Base-by-base conservation (phyloP, 2,888 invertebrate genomes). In the Anthophora plumipes region DNA sequence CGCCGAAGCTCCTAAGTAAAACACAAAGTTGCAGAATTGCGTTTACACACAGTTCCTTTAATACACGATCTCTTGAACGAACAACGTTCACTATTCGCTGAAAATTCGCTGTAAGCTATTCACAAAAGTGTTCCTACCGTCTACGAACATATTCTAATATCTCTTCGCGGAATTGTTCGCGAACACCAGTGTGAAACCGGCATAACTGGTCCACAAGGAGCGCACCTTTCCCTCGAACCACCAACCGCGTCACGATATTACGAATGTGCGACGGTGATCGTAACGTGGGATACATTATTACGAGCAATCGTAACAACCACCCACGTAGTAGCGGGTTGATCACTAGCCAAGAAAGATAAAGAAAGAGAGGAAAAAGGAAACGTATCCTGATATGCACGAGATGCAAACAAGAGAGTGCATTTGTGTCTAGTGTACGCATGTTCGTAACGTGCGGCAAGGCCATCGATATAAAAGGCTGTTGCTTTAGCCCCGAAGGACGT, bases 371-470 rank as follows among this genome's bases (percentile, higher is more conserved):
- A 71, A 48, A 76, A 60, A 48, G 48, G 48, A 79, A 77, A 82
- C 60, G 50, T 63, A 66, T 46, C 57, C 50, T 57, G 55, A 52
- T 73, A 64, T 67, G 41, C 31, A 31, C 57, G 31, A 25, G 70
- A 77, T 57, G 66, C 68, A 74, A 84, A 80, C 76, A 79, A n/a
- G 84, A 73, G 54, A 71, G 68, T 57, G 78, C 69, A 73, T 77
- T 75, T 84, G 77, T 67, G 12, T 41, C 75, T n/a, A n/a, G 70
- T 61, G 73, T 61, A 67, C 69, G 55, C 52, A 57, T 54, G 43
- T 83, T 67, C 66, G 61, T n/a, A n/a, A n/a, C n/a, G n/a, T n/a
- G 64, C 50, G 66, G 57, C 82, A 83, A 82, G 79, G 83, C 72
- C 79, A 61, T 72, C 69, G 79, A 76, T 79, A 69, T 79, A 70